Evolutionary conservation across 2,888 invertebrate genomes (phyloP).

Genomic region (Torymus texanus): DNA sequence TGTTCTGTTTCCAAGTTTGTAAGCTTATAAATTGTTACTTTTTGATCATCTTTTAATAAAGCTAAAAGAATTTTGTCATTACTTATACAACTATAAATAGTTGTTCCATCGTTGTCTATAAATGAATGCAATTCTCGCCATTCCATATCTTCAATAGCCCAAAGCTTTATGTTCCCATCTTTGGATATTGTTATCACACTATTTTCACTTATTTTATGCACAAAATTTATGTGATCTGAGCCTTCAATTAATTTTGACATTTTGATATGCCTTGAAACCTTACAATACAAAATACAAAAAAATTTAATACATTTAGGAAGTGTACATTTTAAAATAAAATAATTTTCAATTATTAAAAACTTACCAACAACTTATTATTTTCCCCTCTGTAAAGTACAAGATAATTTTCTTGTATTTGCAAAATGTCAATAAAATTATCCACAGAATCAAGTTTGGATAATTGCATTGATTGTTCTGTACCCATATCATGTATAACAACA

Average conservation of each 20-base stretch:
- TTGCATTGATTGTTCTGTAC: conserved; percentile 34
- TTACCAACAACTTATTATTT: conserved; percentile 61
- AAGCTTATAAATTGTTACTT: conserved; percentile 61
- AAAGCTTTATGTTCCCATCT: conserved; percentile 64
- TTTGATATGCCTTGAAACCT: conserved; percentile 61
- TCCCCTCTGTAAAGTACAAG: conserved; percentile 58
- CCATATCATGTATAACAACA: conserved; percentile 65
- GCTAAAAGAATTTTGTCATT: conserved; percentile 62
- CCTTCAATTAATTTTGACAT: conserved; percentile 59
- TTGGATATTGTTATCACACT: conserved; percentile 63
- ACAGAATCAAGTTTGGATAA: conserved; percentile 50
- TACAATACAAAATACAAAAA: conserved; percentile 22
- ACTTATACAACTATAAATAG: conserved; percentile 64
- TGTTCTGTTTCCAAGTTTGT: conserved; percentile 57
- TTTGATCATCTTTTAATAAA: conserved; percentile 60
- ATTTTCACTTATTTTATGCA: conserved; percentile 63
- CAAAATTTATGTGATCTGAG: conserved; percentile 63
- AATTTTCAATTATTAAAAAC: conserved; percentile 14
- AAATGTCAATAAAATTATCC: conserved; percentile 51
- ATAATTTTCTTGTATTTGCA: conserved; percentile 44
- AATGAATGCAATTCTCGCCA: conserved; percentile 54
- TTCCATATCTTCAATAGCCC: conserved; percentile 59
- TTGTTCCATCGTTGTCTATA: conserved; percentile 46
- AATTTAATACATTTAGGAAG: conserved; percentile 5
- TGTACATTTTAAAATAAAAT: not conserved